Evolutionary conservation across 2,113 vertebrate species (phyloP).

Genomic region (Gorsachius goisagi): DNA sequence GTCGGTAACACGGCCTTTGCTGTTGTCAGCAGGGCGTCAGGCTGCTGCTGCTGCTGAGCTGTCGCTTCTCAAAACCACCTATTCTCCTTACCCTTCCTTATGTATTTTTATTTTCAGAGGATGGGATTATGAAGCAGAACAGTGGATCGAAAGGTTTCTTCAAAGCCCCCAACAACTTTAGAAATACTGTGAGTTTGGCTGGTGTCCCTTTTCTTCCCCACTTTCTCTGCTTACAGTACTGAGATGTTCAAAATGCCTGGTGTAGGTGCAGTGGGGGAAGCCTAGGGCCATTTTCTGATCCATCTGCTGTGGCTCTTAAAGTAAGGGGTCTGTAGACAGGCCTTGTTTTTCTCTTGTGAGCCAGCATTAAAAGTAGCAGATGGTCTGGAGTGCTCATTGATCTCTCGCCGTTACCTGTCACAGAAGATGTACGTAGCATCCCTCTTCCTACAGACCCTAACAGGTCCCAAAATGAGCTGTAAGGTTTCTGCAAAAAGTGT

Average conservation of each 20-base stretch:
- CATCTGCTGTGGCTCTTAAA: background rate
- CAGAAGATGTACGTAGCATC: background rate
- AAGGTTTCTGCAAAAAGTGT: background rate
- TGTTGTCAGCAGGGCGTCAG: background rate
- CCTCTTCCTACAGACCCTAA: background rate
- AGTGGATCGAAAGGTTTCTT: background rate
- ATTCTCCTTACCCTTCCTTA: background rate
- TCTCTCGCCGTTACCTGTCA: background rate
- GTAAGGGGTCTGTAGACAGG: background rate
- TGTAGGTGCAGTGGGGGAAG: background rate
- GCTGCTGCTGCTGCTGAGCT: background rate
- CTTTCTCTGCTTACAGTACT: background rate
- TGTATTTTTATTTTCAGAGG: background rate
- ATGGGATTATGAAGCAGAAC: background rate
- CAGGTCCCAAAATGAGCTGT: background rate
- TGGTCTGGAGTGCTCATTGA: background rate
- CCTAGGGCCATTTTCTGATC: background rate
- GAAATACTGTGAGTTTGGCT: background rate
- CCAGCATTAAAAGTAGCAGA: background rate
- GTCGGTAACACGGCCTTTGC: background rate
- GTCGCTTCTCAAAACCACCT: background rate
- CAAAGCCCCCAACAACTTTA: background rate
- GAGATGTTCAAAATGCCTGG: background rate
- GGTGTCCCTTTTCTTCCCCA: background rate
- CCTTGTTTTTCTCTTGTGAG: background rate